Evolutionary conservation across 1,140 invertebrate genomes (phyloP).

Genomic region (Archivesica marissinica): DNA sequence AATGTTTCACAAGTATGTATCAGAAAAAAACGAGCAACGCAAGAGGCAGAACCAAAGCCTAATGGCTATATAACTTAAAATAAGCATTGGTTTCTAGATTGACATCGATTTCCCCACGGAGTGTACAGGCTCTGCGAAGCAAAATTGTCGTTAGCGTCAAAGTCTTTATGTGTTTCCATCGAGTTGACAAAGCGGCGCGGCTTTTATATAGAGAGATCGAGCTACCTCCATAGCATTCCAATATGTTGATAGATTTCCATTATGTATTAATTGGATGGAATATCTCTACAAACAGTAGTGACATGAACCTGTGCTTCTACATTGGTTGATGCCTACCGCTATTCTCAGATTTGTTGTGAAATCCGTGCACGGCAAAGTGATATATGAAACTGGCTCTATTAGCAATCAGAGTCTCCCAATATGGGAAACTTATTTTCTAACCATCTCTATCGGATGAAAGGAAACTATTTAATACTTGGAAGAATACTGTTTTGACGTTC

Average conservation of each 20-base stretch:
- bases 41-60: not conserved
- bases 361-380: not conserved
- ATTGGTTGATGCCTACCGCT: not conserved
- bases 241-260: constrained; percentile 7
- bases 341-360: not conserved
- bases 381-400: not conserved
- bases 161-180: not conserved
- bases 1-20: too few relatives aligned
- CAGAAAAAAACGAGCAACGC: too few relatives aligned
- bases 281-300: not conserved
- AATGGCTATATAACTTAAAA: constrained; percentile 14
- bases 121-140: not conserved
- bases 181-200: constrained; percentile 23
- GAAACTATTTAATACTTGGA: not conserved
- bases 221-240: constrained; percentile 18
- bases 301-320: not conserved
- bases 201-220: not conserved
- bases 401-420: not conserved
- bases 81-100: constrained; percentile 12
- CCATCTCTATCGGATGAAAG: not conserved
- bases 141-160: not conserved
- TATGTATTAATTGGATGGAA: constrained; percentile 53
- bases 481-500: not conserved
- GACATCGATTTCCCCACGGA: constrained; percentile 37
- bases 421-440: not conserved